Base-by-base conservation (phyloP, 2,888 invertebrate genomes). In the Tetrapedia diversipes region DNA sequence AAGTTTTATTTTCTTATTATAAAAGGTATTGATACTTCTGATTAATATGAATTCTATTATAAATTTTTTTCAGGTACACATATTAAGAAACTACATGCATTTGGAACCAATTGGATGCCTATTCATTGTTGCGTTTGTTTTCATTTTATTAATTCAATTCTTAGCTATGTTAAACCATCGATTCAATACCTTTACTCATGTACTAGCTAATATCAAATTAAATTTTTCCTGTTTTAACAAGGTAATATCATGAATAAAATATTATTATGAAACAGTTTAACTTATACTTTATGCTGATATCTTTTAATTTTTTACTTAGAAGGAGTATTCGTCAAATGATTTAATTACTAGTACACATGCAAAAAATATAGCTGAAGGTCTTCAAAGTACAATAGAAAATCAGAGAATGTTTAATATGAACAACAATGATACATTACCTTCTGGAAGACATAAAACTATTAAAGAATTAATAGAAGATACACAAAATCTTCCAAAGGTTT, bases 201-300 rank as follows among this genome's bases (percentile, higher is more conserved):
- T 95, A 75, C 91, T 95, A 89, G 96, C 99, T 34, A 97, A 98
- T 10, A 98, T 98, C n/a, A 97, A 97, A 91, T 93, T 99, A 64
- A 96, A 96, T 4, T 45, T 61, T 51, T 10, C 16, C 89, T 95
- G 94, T 87, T 94, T 94, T 81, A 96, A 96, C 91, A 96, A 96
- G 94, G 96, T 95, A 93, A 92, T 91, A 51, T 8, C 27, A 45
- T 27, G 19, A 22, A 7, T 14, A 47, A 47, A 39, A 37, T 24
- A 56, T 29, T 59, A 54, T 47, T 51, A 19, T 19, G 24, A 11
- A 29, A 14, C 61, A 66, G n/a, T 47, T 19, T 10, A 32, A 24
- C n/a, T 72, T 24, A 47, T 11, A 56, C 51, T 24, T 49, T 11
- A 10, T 53, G 19, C 6, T 41, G 41, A 24, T 19, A 56, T 53